phyloP scores from a whole-genome alignment of 2,797 vertebrate genomes.

The Tenualosa thibaudeaui region DNA sequence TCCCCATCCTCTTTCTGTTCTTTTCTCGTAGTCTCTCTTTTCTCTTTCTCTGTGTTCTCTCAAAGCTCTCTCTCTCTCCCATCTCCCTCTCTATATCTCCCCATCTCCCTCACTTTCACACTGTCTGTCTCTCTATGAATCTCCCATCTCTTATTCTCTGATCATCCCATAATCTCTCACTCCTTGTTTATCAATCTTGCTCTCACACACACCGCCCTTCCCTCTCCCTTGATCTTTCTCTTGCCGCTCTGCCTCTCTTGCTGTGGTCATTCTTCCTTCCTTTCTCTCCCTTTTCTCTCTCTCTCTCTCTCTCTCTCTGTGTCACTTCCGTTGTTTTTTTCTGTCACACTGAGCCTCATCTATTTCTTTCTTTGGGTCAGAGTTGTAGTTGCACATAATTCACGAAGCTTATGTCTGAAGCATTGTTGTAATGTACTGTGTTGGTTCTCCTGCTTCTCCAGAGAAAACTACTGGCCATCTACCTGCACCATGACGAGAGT shows the following conservation, averaged over 20 bases:
- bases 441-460: conserved; percentile 72
- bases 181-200: not conserved
- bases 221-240: not conserved
- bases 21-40: not conserved
- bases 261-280: not conserved
- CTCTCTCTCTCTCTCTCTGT: not conserved
- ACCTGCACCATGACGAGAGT: conserved; percentile 99
- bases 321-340: not conserved
- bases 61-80: too few species aligned
- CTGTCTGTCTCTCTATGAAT: not conserved
- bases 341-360: not conserved
- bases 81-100: not conserved
- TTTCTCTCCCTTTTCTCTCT: not conserved
- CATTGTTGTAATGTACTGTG: not conserved
- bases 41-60: not conserved
- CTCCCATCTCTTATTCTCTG: not conserved
- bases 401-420: not conserved
- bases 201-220: not conserved
- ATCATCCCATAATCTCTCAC: not conserved
- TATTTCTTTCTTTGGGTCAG: not conserved
- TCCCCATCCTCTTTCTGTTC: too few species aligned
- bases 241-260: not conserved
- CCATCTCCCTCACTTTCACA: not conserved
- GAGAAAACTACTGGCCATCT: conserved; percentile 99
- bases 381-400: too few species aligned